Percentiles rank a stretch among this genome's conserved stretches.
Evolutionary conservation across 2,797 vertebrate genomes (phyloP).

Genomic region (Sandelia bainsii): DNA sequence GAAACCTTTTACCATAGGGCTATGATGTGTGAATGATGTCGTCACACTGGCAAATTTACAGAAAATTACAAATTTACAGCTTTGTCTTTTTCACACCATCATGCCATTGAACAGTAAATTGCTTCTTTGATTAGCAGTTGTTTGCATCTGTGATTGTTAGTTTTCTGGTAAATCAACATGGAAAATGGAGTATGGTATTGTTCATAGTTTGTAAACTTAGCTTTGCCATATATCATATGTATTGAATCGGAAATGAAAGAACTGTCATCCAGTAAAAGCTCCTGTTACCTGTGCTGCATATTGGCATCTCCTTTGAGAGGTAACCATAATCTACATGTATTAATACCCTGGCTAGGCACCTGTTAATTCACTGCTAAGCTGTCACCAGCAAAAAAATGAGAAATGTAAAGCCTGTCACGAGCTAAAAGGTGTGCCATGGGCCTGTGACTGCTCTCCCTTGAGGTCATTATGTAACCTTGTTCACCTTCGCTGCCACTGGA

Average conservation of each 20-base stretch:
- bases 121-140: neutral
- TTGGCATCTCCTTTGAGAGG: slow-evolving; percentile 66
- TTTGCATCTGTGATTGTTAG: slow-evolving; percentile 19
- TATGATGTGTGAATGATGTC: neutral
- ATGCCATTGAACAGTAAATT: neutral
- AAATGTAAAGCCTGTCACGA: slow-evolving; percentile 81
- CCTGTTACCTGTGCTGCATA: slow-evolving; percentile 47
- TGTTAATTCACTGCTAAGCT: slow-evolving; percentile 82
- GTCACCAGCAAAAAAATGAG: slow-evolving; percentile 81
- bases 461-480: slow-evolving; percentile 84
- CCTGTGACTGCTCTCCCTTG: slow-evolving; percentile 66
- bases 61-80: no score
- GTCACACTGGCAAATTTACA: neutral
- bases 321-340: slow-evolving; percentile 81
- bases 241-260: slow-evolving; percentile 19
- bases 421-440: slow-evolving; percentile 79
- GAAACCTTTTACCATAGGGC: slow-evolving; percentile 22
- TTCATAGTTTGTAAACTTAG: neutral
- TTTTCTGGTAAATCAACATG: slow-evolving; percentile 9
- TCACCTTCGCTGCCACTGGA: slow-evolving; percentile 74
- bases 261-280: slow-evolving; percentile 15
- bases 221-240: slow-evolving; percentile 16
- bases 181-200: neutral
- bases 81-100: neutral
- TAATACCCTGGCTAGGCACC: slow-evolving; percentile 75